phyloP scores from a whole-genome alignment of 1,140 invertebrate species.

The Plutomurus gul region DNA sequence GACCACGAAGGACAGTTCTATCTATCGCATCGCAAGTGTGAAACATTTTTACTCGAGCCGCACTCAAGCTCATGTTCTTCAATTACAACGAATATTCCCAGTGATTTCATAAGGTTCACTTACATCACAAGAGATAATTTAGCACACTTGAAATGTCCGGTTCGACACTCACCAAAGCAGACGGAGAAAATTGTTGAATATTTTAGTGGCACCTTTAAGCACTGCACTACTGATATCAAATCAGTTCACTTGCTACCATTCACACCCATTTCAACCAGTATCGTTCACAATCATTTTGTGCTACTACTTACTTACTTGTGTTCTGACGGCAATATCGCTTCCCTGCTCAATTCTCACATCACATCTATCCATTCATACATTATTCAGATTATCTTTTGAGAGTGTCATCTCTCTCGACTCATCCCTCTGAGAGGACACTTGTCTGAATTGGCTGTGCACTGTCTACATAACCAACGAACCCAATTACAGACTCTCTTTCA shows the following conservation, averaged over 20 bases:
- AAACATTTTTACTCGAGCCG: no score
- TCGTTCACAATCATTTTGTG: background rate
- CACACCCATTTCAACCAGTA: background rate
- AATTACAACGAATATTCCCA: no score
- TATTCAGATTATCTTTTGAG: background rate
- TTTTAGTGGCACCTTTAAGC: background rate
- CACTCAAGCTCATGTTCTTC: no score
- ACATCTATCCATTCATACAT: background rate
- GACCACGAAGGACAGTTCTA: background rate
- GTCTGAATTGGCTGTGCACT: background rate
- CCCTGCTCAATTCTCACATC: background rate
- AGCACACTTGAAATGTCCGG: no score
- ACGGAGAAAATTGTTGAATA: background rate
- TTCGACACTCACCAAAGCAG: background rate
- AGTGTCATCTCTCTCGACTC: conserved; percentile 3
- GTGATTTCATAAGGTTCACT: no score
- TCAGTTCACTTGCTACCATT: no score
- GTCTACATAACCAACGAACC: background rate
- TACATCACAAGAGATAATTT: no score
- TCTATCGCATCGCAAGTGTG: background rate
- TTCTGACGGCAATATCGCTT: no score
- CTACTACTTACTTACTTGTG: no score
- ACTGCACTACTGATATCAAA: background rate
- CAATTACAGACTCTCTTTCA: no score
- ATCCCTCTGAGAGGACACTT: background rate